Base-by-base conservation (phyloP, 2,113 vertebrate species). In the Sarotherodon lohbergeri region DNA sequence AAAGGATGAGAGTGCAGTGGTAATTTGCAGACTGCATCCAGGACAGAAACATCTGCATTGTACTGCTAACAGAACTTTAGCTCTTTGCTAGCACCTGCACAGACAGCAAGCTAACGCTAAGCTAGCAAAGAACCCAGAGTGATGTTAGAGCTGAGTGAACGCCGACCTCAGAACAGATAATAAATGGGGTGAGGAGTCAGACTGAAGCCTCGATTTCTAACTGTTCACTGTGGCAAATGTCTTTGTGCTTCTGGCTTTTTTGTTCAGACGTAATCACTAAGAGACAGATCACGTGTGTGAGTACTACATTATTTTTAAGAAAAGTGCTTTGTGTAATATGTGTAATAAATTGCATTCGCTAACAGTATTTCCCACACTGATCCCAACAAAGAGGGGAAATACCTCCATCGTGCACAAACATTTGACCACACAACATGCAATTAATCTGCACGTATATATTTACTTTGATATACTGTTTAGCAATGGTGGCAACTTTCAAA, bases 1-100 rank as follows among this genome's bases (percentile, higher is more conserved):
- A n/a, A 2, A 66, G 10, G 61, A 1, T 1, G 6, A 66, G 17
- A 66, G 61, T 0, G 61, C 32, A 36, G 17, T 0, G 61, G 61
- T 66, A 36, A 66, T 12, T 66, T 66, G 61, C 61, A 5, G 32
- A 66, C 32, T 66, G 6, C 61, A 66, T 19, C 32, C 32, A 66
- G 61, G 17, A 36, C 32, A 66, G 2, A 36, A 7, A 66, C 61
- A 66, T 36, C 61, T 66, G 61, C 61, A 12, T 66, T 0, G 3
- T 36, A 66, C 61, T 66, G 32, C 61, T 66, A 66, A 66, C 61
- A 66, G 61, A 5, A 36, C 17, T 36, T 66, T 66, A 66, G 32
- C 32, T 36, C 17, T 63, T 63, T 36, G 61, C 32, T 36, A 36
- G 61, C 61, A 66, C 10, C 10, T 66, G 32, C 61, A n/a, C 32